Base-by-base conservation (phyloP, 2,113 vertebrate species). In the Ranitomeya variabilis region DNA sequence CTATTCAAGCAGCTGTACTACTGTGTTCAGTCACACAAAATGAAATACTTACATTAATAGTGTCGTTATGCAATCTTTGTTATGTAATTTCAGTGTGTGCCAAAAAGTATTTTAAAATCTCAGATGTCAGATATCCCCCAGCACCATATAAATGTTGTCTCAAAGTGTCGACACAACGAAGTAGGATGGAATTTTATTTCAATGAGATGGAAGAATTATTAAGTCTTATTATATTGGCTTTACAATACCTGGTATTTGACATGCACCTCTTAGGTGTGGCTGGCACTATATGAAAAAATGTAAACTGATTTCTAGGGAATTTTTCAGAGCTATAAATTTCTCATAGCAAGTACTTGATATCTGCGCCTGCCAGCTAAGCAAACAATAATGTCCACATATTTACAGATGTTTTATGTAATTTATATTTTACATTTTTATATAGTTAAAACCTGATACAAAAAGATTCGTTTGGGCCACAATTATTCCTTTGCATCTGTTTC, bases 51-150 rank as follows among this genome's bases (percentile, higher is more conserved):
- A 89, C 90, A 87, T 92, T 89, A 87, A 88, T 89, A 57, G 90
- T 87, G 90, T 90, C 66, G 86, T 94, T 94, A 91, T 69, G 80
- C 93, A 94, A 94, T 88, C 62, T 59, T 81, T 71, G 87, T 94
- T 94, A 93, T 89, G 91, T 92, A 93, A 94, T 92, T 91, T 62
- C 89, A 85, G 74, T 87, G 88, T 90, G 84, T 91, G 89, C 90
- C 91, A 91, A 91, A 92, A 94, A 93, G 59, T 92, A 93, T 7
- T 90, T 92, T 89, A 80, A 31, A 54, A 87, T 69, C 18, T 87
- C 86, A 86, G 16, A 62, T 26, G 37, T 76, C 13, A 64, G 19
- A 81, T 62, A 81, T 60, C 55, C 55, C 55, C 54, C 54, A 15
- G 54, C n/a, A 14, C 4, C 6, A 81, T 19, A 62, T 26, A 18